Conservation (phyloP, 2,888 invertebrate species). For the Blastobasis lacticolella region DNA sequence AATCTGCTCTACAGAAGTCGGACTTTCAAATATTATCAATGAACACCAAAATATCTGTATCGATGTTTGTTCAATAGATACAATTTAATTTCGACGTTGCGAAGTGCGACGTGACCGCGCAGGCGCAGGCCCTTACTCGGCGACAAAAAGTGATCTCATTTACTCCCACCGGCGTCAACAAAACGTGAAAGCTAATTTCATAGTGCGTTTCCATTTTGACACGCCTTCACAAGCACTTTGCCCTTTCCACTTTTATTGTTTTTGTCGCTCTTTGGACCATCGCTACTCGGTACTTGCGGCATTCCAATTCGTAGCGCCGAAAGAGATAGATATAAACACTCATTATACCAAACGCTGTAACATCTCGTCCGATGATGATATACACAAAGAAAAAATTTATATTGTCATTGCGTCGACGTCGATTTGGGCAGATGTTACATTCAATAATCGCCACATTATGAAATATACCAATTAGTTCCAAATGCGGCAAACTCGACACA, state of each 20-base stretch:
- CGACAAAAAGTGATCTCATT: constrained; percentile 64
- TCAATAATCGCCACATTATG: constrained; percentile 54
- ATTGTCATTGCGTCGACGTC: background rate
- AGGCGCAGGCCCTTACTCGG: constrained; percentile 30
- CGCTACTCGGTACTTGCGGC: background rate
- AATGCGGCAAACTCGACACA: constrained; percentile 60
- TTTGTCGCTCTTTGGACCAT: constrained; percentile 18
- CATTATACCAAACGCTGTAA: too few species aligned
- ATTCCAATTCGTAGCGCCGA: too few species aligned
- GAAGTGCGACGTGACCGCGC: constrained; percentile 42
- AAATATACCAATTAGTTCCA: constrained; percentile 71
- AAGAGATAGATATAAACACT: too few species aligned
- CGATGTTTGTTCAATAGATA: too few species aligned
- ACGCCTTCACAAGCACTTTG: constrained; percentile 56
- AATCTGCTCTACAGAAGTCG: too few species aligned
- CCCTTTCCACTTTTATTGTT: constrained; percentile 60
- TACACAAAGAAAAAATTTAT: too few species aligned
- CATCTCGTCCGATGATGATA: too few species aligned
- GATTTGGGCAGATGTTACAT: constrained; percentile 57
- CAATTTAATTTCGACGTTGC: constrained; percentile 40
- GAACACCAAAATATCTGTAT: too few species aligned
- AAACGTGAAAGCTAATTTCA: constrained; percentile 71
- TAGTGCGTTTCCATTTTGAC: constrained; percentile 64
- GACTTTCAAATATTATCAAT: too few species aligned
- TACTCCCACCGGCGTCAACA: constrained; percentile 55